Conservation (phyloP, 2,888 invertebrate genomes). For the Microplitis manilae region DNA sequence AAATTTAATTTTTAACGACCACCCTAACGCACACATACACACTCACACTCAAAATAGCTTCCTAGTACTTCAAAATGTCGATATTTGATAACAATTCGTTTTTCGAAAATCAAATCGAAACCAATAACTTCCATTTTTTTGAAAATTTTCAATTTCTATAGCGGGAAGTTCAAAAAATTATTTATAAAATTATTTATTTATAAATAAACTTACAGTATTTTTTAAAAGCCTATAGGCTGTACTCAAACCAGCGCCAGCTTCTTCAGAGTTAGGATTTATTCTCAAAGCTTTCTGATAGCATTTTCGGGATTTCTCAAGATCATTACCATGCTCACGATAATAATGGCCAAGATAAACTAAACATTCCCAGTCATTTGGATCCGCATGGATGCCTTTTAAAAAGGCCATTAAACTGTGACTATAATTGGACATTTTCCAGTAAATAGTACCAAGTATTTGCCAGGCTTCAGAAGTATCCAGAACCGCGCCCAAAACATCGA, state of each 20-base stretch:
- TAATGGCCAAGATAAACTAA: constrained; percentile 85
- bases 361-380: constrained; percentile 82
- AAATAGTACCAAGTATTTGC: constrained; percentile 76
- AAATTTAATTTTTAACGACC: no score
- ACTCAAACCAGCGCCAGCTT: constrained; percentile 83
- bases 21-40: no score
- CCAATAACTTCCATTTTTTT: no score
- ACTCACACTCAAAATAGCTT: no score
- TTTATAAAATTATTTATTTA: constrained; percentile 2
- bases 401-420: constrained; percentile 78
- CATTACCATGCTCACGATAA: constrained; percentile 77
- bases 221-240: constrained; percentile 81
- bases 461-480: constrained; percentile 73
- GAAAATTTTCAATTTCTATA: no score
- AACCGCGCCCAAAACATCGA: constrained; percentile 73
- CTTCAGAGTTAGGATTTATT: constrained; percentile 79
- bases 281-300: constrained; percentile 89
- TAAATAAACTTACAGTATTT: constrained; percentile 74
- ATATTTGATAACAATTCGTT: no score
- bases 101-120: no score
- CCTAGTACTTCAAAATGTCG: no score
- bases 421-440: constrained; percentile 76
- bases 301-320: constrained; percentile 83
- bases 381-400: constrained; percentile 77
- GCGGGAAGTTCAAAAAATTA: background rate